Conservation (phyloP, 1,140 invertebrate species). For the Varroa destructor region DNA sequence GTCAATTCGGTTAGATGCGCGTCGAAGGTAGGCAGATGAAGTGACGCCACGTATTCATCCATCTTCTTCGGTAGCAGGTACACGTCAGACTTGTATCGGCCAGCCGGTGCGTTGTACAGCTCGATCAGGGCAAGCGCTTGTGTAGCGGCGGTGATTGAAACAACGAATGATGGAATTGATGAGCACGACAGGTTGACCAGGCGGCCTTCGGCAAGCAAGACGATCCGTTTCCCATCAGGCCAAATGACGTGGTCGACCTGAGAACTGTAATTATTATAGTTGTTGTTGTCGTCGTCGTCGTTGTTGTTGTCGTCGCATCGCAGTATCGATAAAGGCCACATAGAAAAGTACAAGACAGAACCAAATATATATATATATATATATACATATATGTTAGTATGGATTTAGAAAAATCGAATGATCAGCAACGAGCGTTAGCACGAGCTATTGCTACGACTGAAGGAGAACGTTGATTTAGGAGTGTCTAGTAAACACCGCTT, state of each 20-base stretch:
- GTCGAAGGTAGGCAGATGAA: slow-evolving; percentile 91
- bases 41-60: slow-evolving; percentile 92
- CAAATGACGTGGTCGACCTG: slow-evolving; percentile 62
- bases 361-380: no score
- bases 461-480: no score
- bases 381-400: not conserved
- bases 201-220: slow-evolving; percentile 78
- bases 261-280: slow-evolving; percentile 42
- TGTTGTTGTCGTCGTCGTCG: no score
- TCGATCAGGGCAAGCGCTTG: slow-evolving; percentile 91
- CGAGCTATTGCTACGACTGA: no score
- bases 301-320: no score
- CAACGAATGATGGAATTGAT: slow-evolving; percentile 90
- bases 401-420: not conserved
- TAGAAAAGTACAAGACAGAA: no score
- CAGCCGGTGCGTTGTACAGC: slow-evolving; percentile 81
- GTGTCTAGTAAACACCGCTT: no score
- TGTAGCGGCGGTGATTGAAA: slow-evolving; percentile 83
- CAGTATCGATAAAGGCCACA: no score
- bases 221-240: slow-evolving; percentile 45
- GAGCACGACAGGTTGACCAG: slow-evolving; percentile 92
- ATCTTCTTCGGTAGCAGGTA: slow-evolving; percentile 96
- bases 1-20: slow-evolving; percentile 87
- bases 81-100: slow-evolving; percentile 89
- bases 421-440: no score